A percentile compares a stretch with the other conserved stretches of the same genome.
Conservation (phyloP, 1,140 invertebrate genomes). For the Scaptodrosophila lebanonensis region DNA sequence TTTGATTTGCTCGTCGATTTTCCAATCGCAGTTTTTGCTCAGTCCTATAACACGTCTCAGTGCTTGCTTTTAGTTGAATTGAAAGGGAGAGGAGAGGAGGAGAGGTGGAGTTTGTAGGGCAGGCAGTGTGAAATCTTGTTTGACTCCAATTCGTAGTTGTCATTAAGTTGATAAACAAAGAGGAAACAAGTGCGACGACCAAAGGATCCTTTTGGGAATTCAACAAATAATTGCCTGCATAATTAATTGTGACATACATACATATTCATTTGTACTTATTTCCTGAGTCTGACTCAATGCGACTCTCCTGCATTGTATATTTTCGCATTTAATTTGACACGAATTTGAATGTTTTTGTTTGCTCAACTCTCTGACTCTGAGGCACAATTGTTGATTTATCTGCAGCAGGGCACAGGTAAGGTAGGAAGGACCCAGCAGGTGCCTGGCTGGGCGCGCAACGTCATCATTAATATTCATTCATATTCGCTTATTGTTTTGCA, state of each 20-base stretch:
- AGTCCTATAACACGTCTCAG: slow-evolving; percentile 22
- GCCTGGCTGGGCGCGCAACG: too few relatives aligned
- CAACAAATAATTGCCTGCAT: slow-evolving; percentile 32
- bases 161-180: slow-evolving; percentile 47
- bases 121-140: slow-evolving; percentile 15
- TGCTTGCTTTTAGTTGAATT: slow-evolving; percentile 51
- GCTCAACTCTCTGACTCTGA: too few relatives aligned
- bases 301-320: too few relatives aligned
- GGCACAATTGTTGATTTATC: too few relatives aligned
- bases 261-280: too few relatives aligned
- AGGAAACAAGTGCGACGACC: slow-evolving; percentile 22
- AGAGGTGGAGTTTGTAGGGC: slow-evolving; percentile 22
- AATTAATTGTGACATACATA: slow-evolving; percentile 56
- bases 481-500: slow-evolving; percentile 33
- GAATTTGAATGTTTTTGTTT: too few relatives aligned
- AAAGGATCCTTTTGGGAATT: slow-evolving; percentile 18
- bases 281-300: too few relatives aligned
- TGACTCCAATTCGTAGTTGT: slow-evolving; percentile 27
- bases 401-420: too few relatives aligned
- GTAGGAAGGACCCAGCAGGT: too few relatives aligned
- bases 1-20: slow-evolving; percentile 10
- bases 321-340: too few relatives aligned
- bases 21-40: slow-evolving; percentile 14
- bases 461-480: slow-evolving; percentile 22
- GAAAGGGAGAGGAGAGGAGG: slow-evolving; percentile 27